These are phyloP conservation scores for Gasterosteus nipponicus DNA, from an alignment of 2,113 vertebrate genomes.

Conservation along the genomic window DNA sequence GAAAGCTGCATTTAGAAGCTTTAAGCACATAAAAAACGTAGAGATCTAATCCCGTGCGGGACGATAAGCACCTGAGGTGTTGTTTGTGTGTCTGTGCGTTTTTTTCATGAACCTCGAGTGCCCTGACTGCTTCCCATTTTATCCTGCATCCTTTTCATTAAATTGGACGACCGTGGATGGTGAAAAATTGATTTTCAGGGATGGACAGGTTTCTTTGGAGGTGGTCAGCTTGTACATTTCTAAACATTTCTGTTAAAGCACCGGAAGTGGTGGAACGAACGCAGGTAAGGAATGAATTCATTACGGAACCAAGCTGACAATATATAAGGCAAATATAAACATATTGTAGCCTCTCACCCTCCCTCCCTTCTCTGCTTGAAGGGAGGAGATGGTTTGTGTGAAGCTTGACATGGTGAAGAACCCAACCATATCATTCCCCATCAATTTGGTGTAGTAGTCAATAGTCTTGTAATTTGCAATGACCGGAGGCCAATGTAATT, in stretches of 20 bases:
- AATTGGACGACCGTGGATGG: slow-evolving; percentile 38
- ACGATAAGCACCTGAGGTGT: slow-evolving; percentile 45
- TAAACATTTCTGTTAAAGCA: slow-evolving; percentile 60
- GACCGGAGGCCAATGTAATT: slow-evolving; percentile 40
- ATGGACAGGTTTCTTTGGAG: slow-evolving; percentile 67
- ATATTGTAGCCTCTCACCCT: slow-evolving; percentile 16
- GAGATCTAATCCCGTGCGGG: slow-evolving; percentile 60
- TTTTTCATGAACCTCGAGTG: slow-evolving; percentile 25
- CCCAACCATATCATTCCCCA: slow-evolving; percentile 24
- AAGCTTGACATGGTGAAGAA: slow-evolving; percentile 29
- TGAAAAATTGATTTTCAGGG: slow-evolving; percentile 65
- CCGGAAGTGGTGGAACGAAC: slow-evolving; percentile 38
- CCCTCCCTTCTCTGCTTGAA: slow-evolving; percentile 9
- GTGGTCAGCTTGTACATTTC: slow-evolving; percentile 73
- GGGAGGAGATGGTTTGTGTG: slow-evolving; percentile 20
- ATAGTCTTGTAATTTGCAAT: slow-evolving; percentile 25
- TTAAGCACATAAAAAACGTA: slow-evolving; percentile 61
- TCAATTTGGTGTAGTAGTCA: slow-evolving; percentile 26
- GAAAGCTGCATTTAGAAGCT: slow-evolving; percentile 51
- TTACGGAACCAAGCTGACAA: slow-evolving; percentile 57
- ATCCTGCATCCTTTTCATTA: slow-evolving; percentile 65
- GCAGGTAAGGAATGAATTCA: slow-evolving; percentile 58
- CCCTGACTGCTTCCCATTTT: slow-evolving; percentile 37
- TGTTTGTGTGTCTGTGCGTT: slow-evolving; percentile 30
- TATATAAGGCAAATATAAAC: slow-evolving; percentile 52